These are phyloP conservation scores for Pseudomyrmex sp. DNA, from an alignment of 1,140 invertebrate genomes.

Conservation along the genomic window DNA sequence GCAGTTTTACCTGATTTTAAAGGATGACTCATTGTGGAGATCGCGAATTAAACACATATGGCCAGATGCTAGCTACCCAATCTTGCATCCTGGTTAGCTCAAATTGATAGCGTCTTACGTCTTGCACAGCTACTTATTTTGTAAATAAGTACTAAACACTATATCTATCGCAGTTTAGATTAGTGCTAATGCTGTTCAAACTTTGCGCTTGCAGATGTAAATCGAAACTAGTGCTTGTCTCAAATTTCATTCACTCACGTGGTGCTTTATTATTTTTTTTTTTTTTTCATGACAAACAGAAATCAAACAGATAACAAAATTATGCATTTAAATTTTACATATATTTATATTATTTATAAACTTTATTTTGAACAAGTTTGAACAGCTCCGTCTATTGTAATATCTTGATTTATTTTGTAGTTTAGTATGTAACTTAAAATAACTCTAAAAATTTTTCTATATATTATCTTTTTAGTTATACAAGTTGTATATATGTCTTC, in stretches of 20 bases:
- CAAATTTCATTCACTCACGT: conserved; percentile 1
- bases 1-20: conserved; percentile 80
- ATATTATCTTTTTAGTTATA: neutral
- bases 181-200: conserved; percentile 34
- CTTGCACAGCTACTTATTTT: conserved; percentile 72
- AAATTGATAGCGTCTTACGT: conserved; percentile 71
- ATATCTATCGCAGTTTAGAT: conserved; percentile 16
- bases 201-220: conserved; percentile 9
- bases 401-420: neutral
- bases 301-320: too few relatives aligned
- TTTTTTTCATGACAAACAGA: neutral
- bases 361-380: neutral
- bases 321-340: too few relatives aligned
- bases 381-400: neutral
- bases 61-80: conserved; percentile 77
- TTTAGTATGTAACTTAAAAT: neutral
- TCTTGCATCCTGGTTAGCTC: conserved; percentile 79
- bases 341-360: neutral
- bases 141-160: conserved; percentile 71
- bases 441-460: neutral
- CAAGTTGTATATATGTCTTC: neutral
- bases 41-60: conserved; percentile 79
- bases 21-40: conserved; percentile 82
- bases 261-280: neutral
- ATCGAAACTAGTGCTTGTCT: neutral